These are phyloP conservation scores for Tetragnatha montana DNA, from an alignment of 2,888 invertebrate species.

Conservation along the genomic window DNA sequence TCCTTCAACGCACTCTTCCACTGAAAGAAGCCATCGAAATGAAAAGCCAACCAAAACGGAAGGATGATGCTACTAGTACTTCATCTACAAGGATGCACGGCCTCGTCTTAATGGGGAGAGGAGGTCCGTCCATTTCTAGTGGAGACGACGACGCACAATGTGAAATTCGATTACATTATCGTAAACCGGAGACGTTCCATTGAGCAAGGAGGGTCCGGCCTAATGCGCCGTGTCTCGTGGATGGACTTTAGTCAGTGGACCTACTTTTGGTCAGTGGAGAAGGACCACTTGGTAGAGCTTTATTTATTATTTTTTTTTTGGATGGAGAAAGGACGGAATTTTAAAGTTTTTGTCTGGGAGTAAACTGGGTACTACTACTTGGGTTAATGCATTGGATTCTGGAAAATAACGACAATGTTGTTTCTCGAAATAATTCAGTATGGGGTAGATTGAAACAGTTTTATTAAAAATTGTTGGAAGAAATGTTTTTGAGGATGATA, in stretches of 20 bases:
- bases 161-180: conserved; percentile 49
- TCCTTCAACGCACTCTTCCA: background rate
- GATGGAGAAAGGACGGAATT: too few relatives aligned
- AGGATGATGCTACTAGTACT: background rate
- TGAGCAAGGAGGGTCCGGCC: conserved; percentile 9
- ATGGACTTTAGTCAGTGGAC: background rate
- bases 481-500: too few relatives aligned
- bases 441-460: too few relatives aligned
- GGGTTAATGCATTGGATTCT: too few relatives aligned
- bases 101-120: background rate
- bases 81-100: background rate
- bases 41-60: conserved; percentile 14
- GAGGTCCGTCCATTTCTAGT: background rate
- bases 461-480: too few relatives aligned
- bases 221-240: conserved; percentile 28
- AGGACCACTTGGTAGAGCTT: background rate
- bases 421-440: too few relatives aligned
- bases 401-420: too few relatives aligned
- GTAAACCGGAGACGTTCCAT: conserved; percentile 44
- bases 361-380: too few relatives aligned
- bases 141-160: conserved; percentile 3
- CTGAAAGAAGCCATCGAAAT: conserved; percentile 8
- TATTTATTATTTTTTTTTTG: too few relatives aligned
- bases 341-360: too few relatives aligned
- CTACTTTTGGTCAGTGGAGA: background rate